phyloP scores from a whole-genome alignment of 2,113 vertebrate species.

The Calypte anna region DNA sequence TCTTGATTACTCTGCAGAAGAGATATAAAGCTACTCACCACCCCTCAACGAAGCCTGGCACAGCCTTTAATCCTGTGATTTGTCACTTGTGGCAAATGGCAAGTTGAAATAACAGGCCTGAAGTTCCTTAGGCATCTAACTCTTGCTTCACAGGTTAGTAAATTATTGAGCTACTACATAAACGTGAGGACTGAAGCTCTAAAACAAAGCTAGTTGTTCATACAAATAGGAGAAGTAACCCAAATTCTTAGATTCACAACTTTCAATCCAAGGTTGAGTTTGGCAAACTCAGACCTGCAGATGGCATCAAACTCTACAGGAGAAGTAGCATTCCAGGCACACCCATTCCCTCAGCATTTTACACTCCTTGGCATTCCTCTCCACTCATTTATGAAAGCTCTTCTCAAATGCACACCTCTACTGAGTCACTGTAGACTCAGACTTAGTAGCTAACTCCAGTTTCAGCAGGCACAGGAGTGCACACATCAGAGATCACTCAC shows the following conservation, averaged over 20 bases:
- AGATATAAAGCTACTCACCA: not conserved
- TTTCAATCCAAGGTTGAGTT: not conserved
- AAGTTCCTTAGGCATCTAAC: not conserved
- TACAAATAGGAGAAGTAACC: not conserved
- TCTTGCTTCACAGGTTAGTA: not conserved
- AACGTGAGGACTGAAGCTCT: not conserved
- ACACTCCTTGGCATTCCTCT: not conserved
- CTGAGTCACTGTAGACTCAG: rapidly evolving
- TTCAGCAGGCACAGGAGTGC: not conserved
- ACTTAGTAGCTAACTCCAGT: not conserved
- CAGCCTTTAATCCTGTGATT: not conserved
- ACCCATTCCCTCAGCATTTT: not conserved
- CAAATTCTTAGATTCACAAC: not conserved
- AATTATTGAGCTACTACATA: not conserved
- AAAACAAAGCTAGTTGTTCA: not conserved
- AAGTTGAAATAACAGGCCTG: not conserved
- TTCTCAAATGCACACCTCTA: not conserved
- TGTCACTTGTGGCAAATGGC: not conserved
- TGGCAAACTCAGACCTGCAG: slow-evolving; percentile 37
- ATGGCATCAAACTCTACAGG: slow-evolving; percentile 47
- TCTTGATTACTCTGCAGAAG: not conserved
- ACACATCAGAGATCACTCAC: rapidly evolving
- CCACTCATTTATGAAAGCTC: not conserved
- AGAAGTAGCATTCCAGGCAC: not conserved
- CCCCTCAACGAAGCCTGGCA: not conserved